Percentiles rank a stretch among this genome's conserved stretches.
Evolutionary conservation across 2,888 invertebrate species (phyloP).

Genomic region (Peribatodes rhomboidaria): DNA sequence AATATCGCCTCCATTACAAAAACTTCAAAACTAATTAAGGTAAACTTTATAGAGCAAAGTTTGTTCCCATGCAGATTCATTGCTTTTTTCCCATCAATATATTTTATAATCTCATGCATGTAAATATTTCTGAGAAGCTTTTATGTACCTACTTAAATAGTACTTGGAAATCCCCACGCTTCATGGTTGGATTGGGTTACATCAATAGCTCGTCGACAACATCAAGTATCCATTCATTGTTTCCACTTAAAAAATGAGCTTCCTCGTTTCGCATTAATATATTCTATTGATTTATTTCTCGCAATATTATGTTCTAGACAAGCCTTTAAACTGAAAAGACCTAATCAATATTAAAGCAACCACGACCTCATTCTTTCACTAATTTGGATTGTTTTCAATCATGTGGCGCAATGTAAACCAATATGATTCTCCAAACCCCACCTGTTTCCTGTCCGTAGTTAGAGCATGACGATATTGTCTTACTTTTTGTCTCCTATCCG

Average conservation of each 20-base stretch:
- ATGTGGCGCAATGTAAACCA: constrained; percentile 37
- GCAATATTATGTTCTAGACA: neutral
- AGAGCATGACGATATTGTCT: constrained; percentile 67
- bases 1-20: constrained; percentile 18
- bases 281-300: constrained; percentile 1
- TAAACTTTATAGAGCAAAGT: neutral
- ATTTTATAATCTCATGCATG: constrained; percentile 10
- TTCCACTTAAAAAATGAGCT: constrained; percentile 22
- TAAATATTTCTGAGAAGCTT: constrained; percentile 24
- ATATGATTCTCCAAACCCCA: constrained; percentile 49
- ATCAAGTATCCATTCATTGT: constrained; percentile 19
- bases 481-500: constrained; percentile 64
- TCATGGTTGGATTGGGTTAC: constrained; percentile 23
- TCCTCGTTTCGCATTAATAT: constrained; percentile 28
- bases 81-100: neutral
- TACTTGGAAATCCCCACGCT: constrained; percentile 26
- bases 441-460: constrained; percentile 66
- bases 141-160: constrained; percentile 1
- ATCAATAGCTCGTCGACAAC: constrained; percentile 37
- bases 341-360: constrained; percentile 5
- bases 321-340: neutral
- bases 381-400: constrained; percentile 30
- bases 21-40: constrained; percentile 20
- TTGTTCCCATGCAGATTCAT: constrained; percentile 1
- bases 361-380: constrained; percentile 17